phyloP scores from a whole-genome alignment of 2,113 vertebrate species.

The Piaya cayana region DNA sequence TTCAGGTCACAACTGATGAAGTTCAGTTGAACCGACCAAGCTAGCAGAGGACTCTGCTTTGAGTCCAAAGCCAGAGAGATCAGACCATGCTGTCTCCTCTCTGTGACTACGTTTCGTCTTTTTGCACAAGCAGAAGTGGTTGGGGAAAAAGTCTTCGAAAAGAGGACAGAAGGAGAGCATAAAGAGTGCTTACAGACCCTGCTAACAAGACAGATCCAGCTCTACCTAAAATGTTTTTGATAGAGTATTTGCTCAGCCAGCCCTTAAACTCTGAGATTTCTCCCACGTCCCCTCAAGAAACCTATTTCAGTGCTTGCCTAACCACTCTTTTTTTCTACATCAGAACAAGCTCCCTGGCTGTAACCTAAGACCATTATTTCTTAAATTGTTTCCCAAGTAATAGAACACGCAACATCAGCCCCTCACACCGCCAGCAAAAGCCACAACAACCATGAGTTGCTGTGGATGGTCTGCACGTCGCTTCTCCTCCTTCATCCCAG shows the following conservation, averaged over 20 bases:
- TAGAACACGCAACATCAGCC: neutral
- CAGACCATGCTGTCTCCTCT: neutral
- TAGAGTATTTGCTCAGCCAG: neutral
- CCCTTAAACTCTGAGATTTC: neutral
- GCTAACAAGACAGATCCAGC: neutral
- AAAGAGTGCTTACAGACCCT: neutral
- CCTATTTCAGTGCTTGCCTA: neutral
- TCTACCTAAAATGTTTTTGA: neutral
- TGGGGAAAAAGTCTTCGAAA: neutral
- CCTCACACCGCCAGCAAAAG: neutral
- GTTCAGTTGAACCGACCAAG: neutral
- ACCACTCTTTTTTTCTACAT: neutral
- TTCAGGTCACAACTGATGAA: neutral
- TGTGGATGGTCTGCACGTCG: neutral
- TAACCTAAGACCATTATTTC: neutral
- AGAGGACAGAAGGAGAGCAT: neutral
- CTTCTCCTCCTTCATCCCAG: neutral
- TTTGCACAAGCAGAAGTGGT: neutral
- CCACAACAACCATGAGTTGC: neutral
- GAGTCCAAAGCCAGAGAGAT: neutral
- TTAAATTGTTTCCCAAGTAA: neutral
- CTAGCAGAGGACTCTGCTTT: neutral
- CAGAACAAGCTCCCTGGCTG: neutral
- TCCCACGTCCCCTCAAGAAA: neutral
- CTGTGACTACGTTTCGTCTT: neutral